Evolutionary conservation across 1,140 invertebrate genomes (phyloP), one percentile per base, ranked within the genome.

Genomic region (Eriosoma lanigerum): DNA sequence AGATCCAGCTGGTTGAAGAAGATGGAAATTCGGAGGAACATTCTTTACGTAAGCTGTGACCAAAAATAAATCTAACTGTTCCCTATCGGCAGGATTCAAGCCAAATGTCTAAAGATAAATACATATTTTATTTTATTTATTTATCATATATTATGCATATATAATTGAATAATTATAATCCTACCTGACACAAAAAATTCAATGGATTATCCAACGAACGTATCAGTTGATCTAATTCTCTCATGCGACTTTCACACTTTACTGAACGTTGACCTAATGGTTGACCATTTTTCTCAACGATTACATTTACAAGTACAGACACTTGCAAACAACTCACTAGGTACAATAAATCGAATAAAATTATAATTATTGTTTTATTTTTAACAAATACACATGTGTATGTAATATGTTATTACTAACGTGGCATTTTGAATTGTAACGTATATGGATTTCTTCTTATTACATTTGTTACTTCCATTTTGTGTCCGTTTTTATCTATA

Each of bases 121-220:
- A 48, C 8, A 48, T 24, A 17, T 44, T 68, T 68, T 21, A 12
- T 46, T 26, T 15, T 3, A 15, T 26, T 48, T 19, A 17, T 46
- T 13, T 24, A 64, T n/a, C n/a, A 13, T 38, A 26, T 58, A 13
- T n/a, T n/a, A n/a, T 13, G 13, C 1, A 13, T 48, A 8, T 48
- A 15, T 29, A 29, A 5, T 10, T 46, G 44, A 13, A 66, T n/a
- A 68, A 24, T 0, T 15, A 68, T 24, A 10, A 52, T 66, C n/a
- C 84, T 88, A 93, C 92, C 88, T 94, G 93, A 83, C 93, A 94
- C 90, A 95, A 93, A 84, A 94, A 94, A 84, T 94, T 91, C 48
- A 95, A 86, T 0, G 93, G 93, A 86, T 93, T 93, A 82, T 93
- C 92, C 54, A 90, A 89, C 1, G 90, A 89, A 56, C 92, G 86